Evolutionary conservation across 1,140 invertebrate species (phyloP).

Genomic region (Drosophila ohnishii): DNA sequence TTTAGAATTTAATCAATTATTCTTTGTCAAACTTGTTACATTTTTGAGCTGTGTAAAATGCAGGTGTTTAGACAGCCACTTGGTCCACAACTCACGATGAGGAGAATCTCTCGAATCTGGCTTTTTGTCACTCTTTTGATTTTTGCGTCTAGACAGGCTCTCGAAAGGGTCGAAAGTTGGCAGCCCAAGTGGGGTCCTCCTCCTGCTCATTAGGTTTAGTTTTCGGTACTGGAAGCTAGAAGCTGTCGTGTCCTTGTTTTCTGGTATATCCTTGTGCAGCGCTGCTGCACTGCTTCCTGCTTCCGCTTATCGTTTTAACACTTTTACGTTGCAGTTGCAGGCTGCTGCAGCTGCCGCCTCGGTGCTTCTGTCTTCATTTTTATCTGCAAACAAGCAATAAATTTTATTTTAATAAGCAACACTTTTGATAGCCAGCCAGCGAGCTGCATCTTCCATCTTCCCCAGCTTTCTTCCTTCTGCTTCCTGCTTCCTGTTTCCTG

Average conservation of each 20-base stretch:
- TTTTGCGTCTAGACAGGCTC: slow-evolving; percentile 29
- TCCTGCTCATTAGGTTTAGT: slow-evolving; percentile 11
- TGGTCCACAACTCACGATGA: slow-evolving; percentile 3
- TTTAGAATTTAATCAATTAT: neutral
- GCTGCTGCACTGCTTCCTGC: slow-evolving; percentile 43
- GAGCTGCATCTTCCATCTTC: slow-evolving; percentile 13
- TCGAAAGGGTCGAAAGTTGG: slow-evolving; percentile 33
- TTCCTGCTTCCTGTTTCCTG: neutral
- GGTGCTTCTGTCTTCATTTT: slow-evolving; percentile 69
- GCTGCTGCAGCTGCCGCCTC: slow-evolving; percentile 16
- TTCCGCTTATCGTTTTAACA: slow-evolving; percentile 76
- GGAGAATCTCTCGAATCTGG: neutral
- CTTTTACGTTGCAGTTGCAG: slow-evolving; percentile 52
- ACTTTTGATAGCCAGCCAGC: slow-evolving; percentile 68
- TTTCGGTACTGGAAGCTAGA: neutral
- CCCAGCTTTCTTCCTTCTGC: neutral
- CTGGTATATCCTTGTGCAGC: slow-evolving; percentile 8
- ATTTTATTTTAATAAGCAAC: slow-evolving; percentile 80
- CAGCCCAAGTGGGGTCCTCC: slow-evolving; percentile 24
- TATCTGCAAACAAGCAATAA: slow-evolving; percentile 79
- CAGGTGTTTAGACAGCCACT: slow-evolving; percentile 4
- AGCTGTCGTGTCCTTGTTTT: slow-evolving; percentile 7
- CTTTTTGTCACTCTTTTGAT: slow-evolving; percentile 19
- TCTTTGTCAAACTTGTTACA: neutral
- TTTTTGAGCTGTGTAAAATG: neutral